Conservation (phyloP, 2,888 invertebrate species). For the Conops quadrifasciatus region DNA sequence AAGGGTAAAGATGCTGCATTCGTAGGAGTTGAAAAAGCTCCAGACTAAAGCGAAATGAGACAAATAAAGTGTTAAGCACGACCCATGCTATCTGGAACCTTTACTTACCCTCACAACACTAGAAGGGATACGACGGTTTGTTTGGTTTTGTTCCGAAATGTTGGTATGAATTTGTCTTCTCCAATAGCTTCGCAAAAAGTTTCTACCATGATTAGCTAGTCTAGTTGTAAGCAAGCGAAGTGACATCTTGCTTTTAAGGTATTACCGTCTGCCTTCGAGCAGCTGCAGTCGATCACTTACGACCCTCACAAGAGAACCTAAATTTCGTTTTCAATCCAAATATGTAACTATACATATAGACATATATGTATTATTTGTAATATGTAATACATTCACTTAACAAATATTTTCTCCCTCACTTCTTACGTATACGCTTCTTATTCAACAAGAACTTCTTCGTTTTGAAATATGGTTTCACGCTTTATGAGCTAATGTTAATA, state of each 20-base stretch:
- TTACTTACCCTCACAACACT: slow-evolving; percentile 55
- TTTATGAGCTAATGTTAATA: too few species aligned
- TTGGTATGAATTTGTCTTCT: slow-evolving; percentile 67
- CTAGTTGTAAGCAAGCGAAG: slow-evolving; percentile 68
- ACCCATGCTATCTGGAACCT: neutral
- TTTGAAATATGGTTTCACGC: neutral
- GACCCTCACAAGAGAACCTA: neutral
- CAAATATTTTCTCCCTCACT: slow-evolving; percentile 11
- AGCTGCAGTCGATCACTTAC: neutral
- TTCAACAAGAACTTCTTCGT: neutral
- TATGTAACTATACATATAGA: slow-evolving; percentile 17
- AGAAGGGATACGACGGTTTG: slow-evolving; percentile 57
- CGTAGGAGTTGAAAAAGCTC: slow-evolving; percentile 10
- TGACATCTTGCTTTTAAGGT: slow-evolving; percentile 65
- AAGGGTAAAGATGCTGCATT: slow-evolving; percentile 41
- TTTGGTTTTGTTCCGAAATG: slow-evolving; percentile 65
- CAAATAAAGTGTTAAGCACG: neutral
- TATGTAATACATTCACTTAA: neutral
- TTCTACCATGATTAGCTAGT: slow-evolving; percentile 71
- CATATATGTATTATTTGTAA: neutral
- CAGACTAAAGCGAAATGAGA: slow-evolving; percentile 25
- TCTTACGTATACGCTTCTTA: neutral
- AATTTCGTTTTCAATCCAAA: slow-evolving; percentile 17
- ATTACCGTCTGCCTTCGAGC: neutral
- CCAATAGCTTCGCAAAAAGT: slow-evolving; percentile 67